These are phyloP conservation scores for Notocelia uddmanniana DNA, from an alignment of 2,888 invertebrate genomes.

Conservation along the genomic window DNA sequence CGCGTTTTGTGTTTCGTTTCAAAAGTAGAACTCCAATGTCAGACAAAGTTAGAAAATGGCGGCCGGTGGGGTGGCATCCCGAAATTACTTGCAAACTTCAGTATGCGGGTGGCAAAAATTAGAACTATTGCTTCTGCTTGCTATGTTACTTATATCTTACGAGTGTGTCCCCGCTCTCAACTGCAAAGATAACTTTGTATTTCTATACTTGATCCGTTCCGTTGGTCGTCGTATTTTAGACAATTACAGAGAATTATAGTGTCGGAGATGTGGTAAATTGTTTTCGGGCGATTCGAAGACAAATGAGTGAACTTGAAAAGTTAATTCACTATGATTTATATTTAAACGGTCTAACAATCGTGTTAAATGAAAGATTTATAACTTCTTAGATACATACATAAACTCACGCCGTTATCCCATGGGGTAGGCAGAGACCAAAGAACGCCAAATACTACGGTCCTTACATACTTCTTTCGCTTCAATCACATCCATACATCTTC, in stretches of 20 bases:
- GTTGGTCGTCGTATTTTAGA: constrained; percentile 69
- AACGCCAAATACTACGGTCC: no score
- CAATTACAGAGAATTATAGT: constrained; percentile 56
- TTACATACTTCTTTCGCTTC: no score
- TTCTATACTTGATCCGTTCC: constrained; percentile 54
- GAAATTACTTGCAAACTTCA: constrained; percentile 57
- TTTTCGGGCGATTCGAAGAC: constrained; percentile 41
- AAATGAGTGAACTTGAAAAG: constrained; percentile 43
- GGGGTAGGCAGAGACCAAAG: no score
- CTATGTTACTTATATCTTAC: not conserved
- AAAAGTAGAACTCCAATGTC: constrained; percentile 55
- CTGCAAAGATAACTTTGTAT: constrained; percentile 22
- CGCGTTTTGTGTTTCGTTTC: constrained; percentile 48
- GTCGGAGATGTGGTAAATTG: constrained; percentile 48
- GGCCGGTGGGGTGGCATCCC: constrained; percentile 60
- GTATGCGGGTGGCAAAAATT: constrained; percentile 4
- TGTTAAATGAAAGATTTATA: not conserved
- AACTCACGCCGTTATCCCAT: no score
- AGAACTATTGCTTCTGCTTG: constrained; percentile 7
- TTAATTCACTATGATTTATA: constrained; percentile 27
- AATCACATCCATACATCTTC: no score
- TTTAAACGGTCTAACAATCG: constrained; percentile 27
- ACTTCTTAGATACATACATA: constrained; percentile 4
- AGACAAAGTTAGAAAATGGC: constrained; percentile 67
- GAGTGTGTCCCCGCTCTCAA: constrained; percentile 8